A percentile compares a stretch with the other conserved stretches of the same genome.
These are phyloP conservation scores for silkworm (Bombyx mori) DNA, from an alignment of 1,140 invertebrate genomes.

Conservation along the genomic window DNA sequence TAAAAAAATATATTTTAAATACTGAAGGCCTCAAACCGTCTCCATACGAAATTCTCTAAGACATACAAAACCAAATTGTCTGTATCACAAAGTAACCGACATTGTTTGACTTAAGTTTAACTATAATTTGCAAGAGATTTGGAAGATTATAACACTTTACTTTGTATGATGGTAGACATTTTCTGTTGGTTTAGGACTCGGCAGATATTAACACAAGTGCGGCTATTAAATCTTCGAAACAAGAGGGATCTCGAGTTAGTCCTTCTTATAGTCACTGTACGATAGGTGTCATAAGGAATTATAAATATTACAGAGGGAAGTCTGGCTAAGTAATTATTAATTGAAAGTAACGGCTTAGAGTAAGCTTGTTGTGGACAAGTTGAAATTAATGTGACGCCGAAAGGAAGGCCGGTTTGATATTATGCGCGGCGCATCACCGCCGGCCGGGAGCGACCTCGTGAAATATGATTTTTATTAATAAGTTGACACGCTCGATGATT, in stretches of 20 bases:
- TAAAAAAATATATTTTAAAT: not conserved
- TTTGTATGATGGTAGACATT: conserved; percentile 26
- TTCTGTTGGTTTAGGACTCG: conserved; percentile 59
- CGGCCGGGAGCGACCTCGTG: conserved; percentile 31
- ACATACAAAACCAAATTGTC: conserved; percentile 1
- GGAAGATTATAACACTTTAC: conserved; percentile 50
- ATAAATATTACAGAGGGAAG: too few relatives aligned
- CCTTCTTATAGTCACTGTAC: not conserved
- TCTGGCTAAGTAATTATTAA: not conserved
- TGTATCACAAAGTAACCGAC: conserved; percentile 14
- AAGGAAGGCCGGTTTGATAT: too few relatives aligned
- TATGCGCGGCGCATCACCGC: conserved; percentile 27
- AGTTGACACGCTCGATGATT: conserved; percentile 69
- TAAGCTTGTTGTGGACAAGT: conserved; percentile 30
- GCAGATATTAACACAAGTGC: conserved; percentile 37
- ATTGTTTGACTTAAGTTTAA: conserved; percentile 40
- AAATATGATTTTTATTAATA: conserved; percentile 72
- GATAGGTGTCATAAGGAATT: conserved; percentile 9
- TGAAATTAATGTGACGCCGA: conserved; percentile 27
- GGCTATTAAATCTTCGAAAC: conserved; percentile 22
- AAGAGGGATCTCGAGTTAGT: conserved; percentile 7
- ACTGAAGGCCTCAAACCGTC: not conserved
- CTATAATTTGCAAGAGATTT: conserved; percentile 53
- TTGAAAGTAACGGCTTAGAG: conserved; percentile 18
- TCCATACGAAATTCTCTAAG: not conserved